Evolutionary conservation across 2,888 invertebrate genomes (phyloP).

Genomic region (Campoplex nolae): DNA sequence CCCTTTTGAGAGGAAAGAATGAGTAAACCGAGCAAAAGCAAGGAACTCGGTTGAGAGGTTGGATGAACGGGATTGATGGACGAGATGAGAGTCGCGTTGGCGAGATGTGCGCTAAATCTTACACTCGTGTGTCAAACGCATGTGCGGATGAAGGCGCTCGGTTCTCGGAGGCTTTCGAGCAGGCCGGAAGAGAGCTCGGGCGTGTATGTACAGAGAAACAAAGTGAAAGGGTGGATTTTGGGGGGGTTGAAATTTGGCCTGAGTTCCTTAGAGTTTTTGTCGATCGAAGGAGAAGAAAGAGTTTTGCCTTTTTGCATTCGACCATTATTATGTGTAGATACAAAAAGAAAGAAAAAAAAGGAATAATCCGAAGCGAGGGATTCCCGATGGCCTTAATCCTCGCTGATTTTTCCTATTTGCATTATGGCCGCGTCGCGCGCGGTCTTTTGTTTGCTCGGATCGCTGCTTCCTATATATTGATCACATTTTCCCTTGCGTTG

Average conservation of each 20-base stretch:
- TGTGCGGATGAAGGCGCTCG: not conserved
- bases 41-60: conserved; percentile 67
- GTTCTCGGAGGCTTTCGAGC: conserved; percentile 29
- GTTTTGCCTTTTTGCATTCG: conserved; percentile 55
- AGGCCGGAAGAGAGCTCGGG: not conserved
- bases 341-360: not conserved
- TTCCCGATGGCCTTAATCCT: conserved; percentile 74
- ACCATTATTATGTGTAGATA: conserved; percentile 8
- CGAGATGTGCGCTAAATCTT: conserved; percentile 31
- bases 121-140: not conserved
- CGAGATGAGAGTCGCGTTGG: conserved; percentile 50
- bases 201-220: not conserved
- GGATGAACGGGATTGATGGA: conserved; percentile 50
- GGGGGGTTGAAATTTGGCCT: conserved; percentile 7
- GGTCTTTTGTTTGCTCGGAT: conserved; percentile 82
- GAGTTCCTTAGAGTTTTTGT: conserved; percentile 45
- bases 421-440: conserved; percentile 78
- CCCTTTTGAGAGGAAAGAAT: conserved; percentile 59
- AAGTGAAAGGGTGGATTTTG: conserved; percentile 5
- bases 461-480: conserved; percentile 78
- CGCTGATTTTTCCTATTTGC: conserved; percentile 83
- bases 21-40: conserved; percentile 73
- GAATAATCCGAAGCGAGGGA: conserved; percentile 49
- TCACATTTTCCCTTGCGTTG: conserved; percentile 83
- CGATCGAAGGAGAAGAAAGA: conserved; percentile 30